phyloP scores from a whole-genome alignment of 2,888 invertebrate genomes.

The Latrodectus elegans region DNA sequence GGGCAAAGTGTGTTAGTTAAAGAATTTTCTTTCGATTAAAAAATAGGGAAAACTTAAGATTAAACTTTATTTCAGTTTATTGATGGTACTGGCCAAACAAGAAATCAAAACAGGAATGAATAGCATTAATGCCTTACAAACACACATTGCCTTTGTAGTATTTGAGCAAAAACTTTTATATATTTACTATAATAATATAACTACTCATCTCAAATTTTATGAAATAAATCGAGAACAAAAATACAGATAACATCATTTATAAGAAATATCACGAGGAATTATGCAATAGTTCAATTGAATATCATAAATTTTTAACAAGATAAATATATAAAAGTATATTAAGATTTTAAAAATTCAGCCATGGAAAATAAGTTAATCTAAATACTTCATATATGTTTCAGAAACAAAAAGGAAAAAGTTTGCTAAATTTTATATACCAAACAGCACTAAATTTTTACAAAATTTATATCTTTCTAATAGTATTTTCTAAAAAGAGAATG shows the following conservation, averaged over 20 bases:
- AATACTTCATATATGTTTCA: slow-evolving; percentile 42
- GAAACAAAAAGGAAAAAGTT: slow-evolving; percentile 41
- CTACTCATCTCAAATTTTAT: slow-evolving; percentile 32
- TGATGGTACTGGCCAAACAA: not conserved
- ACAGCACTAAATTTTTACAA: slow-evolving; percentile 55
- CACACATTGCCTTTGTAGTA: slow-evolving; percentile 61
- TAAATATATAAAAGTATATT: slow-evolving; percentile 62
- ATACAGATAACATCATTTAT: slow-evolving; percentile 33
- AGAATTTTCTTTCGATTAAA: not conserved
- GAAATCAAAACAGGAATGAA: not conserved
- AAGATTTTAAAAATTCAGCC: slow-evolving; percentile 44
- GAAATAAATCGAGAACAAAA: slow-evolving; percentile 35
- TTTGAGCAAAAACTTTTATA: slow-evolving; percentile 59
- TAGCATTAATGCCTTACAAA: not conserved
- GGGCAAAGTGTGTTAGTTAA: slow-evolving; percentile 41
- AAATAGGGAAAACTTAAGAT: not conserved
- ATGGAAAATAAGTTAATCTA: slow-evolving; percentile 57
- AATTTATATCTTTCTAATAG: slow-evolving; percentile 44
- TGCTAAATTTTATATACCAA: slow-evolving; percentile 51
- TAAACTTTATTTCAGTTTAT: not conserved
- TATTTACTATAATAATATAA: slow-evolving; percentile 38
- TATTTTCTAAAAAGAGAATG: slow-evolving; percentile 55
- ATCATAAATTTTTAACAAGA: slow-evolving; percentile 48
- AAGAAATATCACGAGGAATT: slow-evolving; percentile 47
- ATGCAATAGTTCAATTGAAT: slow-evolving; percentile 24